Evolutionary conservation across 2,797 vertebrate species (phyloP).

Genomic region (Scomberomorus guttatus): DNA sequence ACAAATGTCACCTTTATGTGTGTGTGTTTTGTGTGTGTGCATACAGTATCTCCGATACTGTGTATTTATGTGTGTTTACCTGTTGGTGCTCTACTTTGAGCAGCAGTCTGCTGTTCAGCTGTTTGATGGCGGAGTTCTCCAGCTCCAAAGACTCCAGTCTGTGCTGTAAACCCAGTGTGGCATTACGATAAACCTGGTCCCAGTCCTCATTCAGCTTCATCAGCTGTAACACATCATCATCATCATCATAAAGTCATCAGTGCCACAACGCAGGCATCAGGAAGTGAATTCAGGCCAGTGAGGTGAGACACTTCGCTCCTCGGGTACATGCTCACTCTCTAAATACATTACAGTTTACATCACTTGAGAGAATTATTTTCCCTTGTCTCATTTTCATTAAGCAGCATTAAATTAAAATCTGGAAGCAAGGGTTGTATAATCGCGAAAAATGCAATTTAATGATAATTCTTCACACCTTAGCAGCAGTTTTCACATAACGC

Average conservation of each 20-base stretch:
- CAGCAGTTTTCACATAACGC: conserved; percentile 65
- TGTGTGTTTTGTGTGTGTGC: neutral
- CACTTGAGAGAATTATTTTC: neutral
- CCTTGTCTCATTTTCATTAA: conserved; percentile 4
- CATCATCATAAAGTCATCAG: conserved; percentile 29
- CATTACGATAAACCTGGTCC: conserved; percentile 87
- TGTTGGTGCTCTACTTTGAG: conserved; percentile 87
- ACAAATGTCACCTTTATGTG: neutral
- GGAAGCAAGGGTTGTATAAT: conserved; percentile 34
- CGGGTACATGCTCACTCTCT: neutral
- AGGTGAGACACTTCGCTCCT: conserved; percentile 6
- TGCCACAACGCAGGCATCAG: conserved; percentile 10
- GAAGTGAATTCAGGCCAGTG: conserved; percentile 42
- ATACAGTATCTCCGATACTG: neutral
- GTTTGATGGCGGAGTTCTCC: conserved; percentile 81
- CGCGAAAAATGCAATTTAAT: conserved; percentile 39
- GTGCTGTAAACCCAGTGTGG: conserved; percentile 83
- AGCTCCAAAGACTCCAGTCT: conserved; percentile 78
- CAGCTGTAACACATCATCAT: conserved; percentile 77
- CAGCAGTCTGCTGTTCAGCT: conserved; percentile 83
- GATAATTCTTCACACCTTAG: conserved; percentile 52
- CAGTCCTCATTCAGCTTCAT: conserved; percentile 90
- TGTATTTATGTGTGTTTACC: conserved; percentile 68
- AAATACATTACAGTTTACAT: conserved; percentile 19
- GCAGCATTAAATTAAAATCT: conserved; percentile 42